phyloP scores from a whole-genome alignment of 1,140 invertebrate genomes.

The Drosophila orena region DNA sequence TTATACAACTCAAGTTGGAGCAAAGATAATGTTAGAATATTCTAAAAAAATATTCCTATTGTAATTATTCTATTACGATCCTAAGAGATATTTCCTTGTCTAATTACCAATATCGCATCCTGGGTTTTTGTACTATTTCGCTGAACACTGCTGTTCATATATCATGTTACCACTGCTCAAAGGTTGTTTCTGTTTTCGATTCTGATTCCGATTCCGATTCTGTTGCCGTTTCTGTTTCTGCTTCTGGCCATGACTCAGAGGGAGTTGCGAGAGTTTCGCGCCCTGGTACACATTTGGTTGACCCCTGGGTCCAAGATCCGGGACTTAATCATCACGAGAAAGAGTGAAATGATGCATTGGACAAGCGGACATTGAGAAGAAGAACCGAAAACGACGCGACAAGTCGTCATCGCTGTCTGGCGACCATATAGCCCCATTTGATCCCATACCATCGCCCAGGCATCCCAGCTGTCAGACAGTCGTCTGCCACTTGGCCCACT shows the following conservation, averaged over 20 bases:
- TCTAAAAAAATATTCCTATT: neutral
- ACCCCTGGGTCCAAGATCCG: constrained; percentile 34
- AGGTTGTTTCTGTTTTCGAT: constrained; percentile 42
- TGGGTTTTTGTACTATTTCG: neutral
- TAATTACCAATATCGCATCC: neutral
- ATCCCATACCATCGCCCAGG: constrained; percentile 22
- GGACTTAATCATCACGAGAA: constrained; percentile 40
- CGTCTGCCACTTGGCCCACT: constrained; percentile 74
- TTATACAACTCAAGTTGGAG: too few relatives aligned
- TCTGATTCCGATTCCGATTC: constrained; percentile 18
- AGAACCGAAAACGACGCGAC: constrained; percentile 25
- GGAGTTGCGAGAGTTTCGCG: constrained; percentile 55
- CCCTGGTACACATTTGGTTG: constrained; percentile 39
- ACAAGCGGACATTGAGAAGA: constrained; percentile 39
- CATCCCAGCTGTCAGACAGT: constrained; percentile 55
- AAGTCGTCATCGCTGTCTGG: constrained; percentile 22
- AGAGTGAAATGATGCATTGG: constrained; percentile 46
- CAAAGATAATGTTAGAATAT: too few relatives aligned
- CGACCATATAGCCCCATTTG: constrained; percentile 16
- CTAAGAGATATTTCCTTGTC: too few relatives aligned
- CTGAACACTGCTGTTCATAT: constrained; percentile 25
- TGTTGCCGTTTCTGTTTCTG: constrained; percentile 36
- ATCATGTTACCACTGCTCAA: constrained; percentile 55
- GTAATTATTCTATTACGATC: neutral
- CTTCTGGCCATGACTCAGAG: constrained; percentile 72